phyloP scores from a whole-genome alignment of 2,888 invertebrate genomes.

The Aleiodes alternator region DNA sequence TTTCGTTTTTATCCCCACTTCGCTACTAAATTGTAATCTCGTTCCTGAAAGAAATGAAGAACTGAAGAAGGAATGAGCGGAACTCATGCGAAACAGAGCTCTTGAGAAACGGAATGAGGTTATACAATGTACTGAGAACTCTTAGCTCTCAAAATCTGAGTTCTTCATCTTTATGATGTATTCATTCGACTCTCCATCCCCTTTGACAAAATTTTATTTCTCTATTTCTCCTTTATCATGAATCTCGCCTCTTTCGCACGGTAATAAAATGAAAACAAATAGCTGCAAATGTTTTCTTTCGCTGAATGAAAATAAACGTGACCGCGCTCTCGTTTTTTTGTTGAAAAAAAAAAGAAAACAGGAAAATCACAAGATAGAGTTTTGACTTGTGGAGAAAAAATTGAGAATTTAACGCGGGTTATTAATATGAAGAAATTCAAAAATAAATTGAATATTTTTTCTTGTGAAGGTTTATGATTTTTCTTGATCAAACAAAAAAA shows the following conservation, averaged over 20 bases:
- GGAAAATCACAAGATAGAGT: background rate
- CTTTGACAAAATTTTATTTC: conserved; percentile 29
- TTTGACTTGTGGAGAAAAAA: too few species aligned
- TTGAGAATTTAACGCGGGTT: too few species aligned
- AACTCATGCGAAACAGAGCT: conserved; percentile 18
- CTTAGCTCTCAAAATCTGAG: conserved; percentile 31
- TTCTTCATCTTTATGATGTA: conserved; percentile 43
- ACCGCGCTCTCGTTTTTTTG: background rate
- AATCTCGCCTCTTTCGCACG: conserved; percentile 22
- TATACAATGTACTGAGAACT: conserved; percentile 28
- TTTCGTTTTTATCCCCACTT: too few species aligned
- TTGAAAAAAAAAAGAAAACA: background rate
- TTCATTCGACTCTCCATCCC: conserved; percentile 32
- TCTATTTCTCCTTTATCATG: background rate
- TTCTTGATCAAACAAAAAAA: too few species aligned
- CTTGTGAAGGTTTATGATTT: too few species aligned
- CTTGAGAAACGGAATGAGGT: conserved; percentile 22
- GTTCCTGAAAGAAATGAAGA: conserved; percentile 22
- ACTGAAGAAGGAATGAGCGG: background rate
- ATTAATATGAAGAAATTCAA: too few species aligned
- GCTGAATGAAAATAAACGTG: too few species aligned
- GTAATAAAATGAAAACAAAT: background rate
- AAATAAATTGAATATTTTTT: too few species aligned
- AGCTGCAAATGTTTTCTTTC: background rate
- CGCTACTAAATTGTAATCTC: too few species aligned